A percentile compares a stretch with the other conserved stretches of the same genome.
These are phyloP conservation scores for Brachyptera putata DNA, from an alignment of 2,888 invertebrate species.

Conservation along the genomic window DNA sequence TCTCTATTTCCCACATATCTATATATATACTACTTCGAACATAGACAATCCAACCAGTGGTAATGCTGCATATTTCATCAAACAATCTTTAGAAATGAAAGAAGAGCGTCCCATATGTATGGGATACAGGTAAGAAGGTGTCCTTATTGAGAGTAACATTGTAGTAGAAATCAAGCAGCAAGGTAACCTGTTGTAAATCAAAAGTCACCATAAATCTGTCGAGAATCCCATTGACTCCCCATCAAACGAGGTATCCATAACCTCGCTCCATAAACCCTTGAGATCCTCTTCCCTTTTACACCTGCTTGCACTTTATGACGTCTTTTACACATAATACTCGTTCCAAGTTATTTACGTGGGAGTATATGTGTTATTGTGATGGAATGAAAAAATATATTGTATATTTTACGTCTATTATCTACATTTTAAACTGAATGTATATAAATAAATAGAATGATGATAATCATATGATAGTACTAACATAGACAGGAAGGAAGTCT, in stretches of 20 bases:
- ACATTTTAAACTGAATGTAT: not conserved
- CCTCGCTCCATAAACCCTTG: not conserved
- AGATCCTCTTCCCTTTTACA: not conserved
- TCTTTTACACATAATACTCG: not conserved
- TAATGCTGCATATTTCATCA: too few species aligned
- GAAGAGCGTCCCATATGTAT: too few species aligned
- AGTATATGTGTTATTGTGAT: too few species aligned
- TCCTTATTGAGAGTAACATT: too few species aligned
- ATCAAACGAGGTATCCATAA: not conserved
- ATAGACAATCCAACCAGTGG: too few species aligned
- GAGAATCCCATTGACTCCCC: conserved; percentile 4
- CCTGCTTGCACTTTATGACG: not conserved
- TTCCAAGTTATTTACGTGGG: not conserved
- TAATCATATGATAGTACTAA: too few species aligned
- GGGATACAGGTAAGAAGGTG: too few species aligned
- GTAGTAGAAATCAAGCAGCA: conserved; percentile 13
- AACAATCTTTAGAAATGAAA: too few species aligned
- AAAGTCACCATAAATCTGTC: conserved; percentile 30
- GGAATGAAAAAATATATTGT: not conserved
- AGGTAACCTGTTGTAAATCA: conserved; percentile 25
- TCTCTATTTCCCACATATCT: too few species aligned
- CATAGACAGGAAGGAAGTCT: too few species aligned
- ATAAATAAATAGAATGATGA: not conserved
- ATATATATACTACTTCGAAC: too few species aligned
- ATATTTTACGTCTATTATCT: not conserved